Evolutionary conservation across 2,797 vertebrate species (phyloP), one percentile per base, ranked within the genome.

Genomic region (Spinibarbus caldwelli): DNA sequence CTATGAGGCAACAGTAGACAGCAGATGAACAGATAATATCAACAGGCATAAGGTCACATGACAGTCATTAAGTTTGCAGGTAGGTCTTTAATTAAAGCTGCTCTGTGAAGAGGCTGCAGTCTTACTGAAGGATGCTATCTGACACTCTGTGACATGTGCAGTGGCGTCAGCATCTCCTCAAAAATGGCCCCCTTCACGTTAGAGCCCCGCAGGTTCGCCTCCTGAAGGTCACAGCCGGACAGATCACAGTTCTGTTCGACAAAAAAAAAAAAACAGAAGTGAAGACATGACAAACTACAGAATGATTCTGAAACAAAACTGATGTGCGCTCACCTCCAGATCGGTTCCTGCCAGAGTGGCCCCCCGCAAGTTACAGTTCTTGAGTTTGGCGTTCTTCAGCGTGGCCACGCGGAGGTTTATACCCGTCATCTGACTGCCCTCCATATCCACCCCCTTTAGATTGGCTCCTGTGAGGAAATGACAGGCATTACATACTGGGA

Each of bases 121-220:
- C 36, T 43, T 5, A 6, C 43, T n/a, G 49, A 57, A 71, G 66
- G 29, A 45, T 76, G 88, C 93, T 96, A 97, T 96, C 96, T 96
- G 82, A 98, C 97, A 4, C 97, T 98, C 88, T 98, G 97, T 23
- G 97, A 98, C 97, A 98, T 98, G 89, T 98, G 97, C 54, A 98
- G 89, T 0, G 97, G 96, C 0, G 97, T 98, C 90, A 98, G 93
- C 97, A 98, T 98, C 94, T 98, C 97, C 89, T 98, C 31, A 10
- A 99, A 99, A 88, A 99, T 99, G 85, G 98, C 98, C 85, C 98
- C 98, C 92, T 99, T 99, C 43, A 99, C 98, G 0, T 99, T 99
- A 59, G 98, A 99, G 0, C 98, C 98, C 79, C 98, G 94, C 87
- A 99, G 86, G 90, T 99, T 99, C 77, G 98, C 98, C 92, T 99